Evolutionary conservation across 1,140 invertebrate species (phyloP), one percentile per base, ranked within the genome.

Genomic region (Meteorus sp.): DNA sequence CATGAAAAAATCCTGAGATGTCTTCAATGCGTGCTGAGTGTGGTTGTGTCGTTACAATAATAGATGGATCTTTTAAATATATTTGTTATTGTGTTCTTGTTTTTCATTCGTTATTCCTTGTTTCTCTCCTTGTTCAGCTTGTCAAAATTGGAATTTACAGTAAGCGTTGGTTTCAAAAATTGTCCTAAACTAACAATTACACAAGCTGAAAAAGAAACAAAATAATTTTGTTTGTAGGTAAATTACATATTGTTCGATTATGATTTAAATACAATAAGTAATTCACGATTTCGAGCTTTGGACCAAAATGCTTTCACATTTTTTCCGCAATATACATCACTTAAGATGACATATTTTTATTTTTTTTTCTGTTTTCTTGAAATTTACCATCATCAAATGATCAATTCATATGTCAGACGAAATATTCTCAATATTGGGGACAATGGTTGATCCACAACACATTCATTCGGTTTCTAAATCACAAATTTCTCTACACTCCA

Each of bases 21-120:
- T 90, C 88, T 89, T 90, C 89, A 90, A 90, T 90, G 88, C 88
- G 88, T 88, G 89, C 89, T 89, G 88, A 85, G 85, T 89, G 83
- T 84, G 85, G 82, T 87, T 88, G 85, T 87, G 81, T 84, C 79
- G 76, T 80, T 81, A 74, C 77, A 74, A 77, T 79, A 79, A 79
- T 79, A 29, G 35, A 39, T 39, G 11, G 15, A n/a, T 4, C 8
- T 39, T 39, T 4, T 39, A 11, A 33, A 7, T 33, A 33, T 39
- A n/a, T 8, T 15, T 39, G 8, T 39, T 70, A 72, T 71, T 77
- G 69, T 68, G 65, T 75, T 80, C 75, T 71, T 56, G 70, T 65
- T 66, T 63, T 64, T 60, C 66, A 13, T 17, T 25, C 9, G 11
- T 58, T 48, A n/a, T 56, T 65, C 59, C 56, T 56, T 64, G 55